Evolutionary conservation across 2,888 invertebrate species (phyloP).

Genomic region (Endotricha flammealis): DNA sequence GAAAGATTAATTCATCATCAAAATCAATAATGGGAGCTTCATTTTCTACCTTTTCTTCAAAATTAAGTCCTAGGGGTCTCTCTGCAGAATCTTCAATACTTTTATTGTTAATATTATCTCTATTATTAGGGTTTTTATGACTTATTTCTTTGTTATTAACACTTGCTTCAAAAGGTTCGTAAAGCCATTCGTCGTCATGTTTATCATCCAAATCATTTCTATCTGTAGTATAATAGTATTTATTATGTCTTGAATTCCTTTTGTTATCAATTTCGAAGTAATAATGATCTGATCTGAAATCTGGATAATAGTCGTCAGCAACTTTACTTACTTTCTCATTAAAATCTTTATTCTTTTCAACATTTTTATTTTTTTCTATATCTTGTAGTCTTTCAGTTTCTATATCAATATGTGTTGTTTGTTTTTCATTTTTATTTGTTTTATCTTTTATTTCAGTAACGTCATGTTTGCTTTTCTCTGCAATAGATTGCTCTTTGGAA

Average conservation of each 20-base stretch:
- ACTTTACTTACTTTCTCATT: conserved; percentile 26
- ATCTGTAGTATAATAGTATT: conserved; percentile 45
- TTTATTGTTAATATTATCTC: conserved; percentile 9
- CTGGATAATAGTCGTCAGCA: conserved; percentile 56
- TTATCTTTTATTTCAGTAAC: background rate
- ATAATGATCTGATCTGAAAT: conserved; percentile 43
- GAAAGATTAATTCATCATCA: conserved; percentile 29
- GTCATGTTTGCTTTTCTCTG: background rate
- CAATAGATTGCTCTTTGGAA: background rate
- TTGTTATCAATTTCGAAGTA: conserved; percentile 32
- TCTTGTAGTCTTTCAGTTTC: conserved; percentile 21
- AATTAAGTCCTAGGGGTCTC: conserved; percentile 6
- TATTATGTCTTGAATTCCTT: conserved; percentile 34
- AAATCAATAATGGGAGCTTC: too few relatives aligned
- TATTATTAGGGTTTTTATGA: conserved; percentile 4
- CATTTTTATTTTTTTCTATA: conserved; percentile 9
- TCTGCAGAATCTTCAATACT: conserved; percentile 7
- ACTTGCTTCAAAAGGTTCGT: conserved; percentile 10
- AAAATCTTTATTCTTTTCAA: conserved; percentile 10
- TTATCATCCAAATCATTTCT: conserved; percentile 18
- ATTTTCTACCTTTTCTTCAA: too few relatives aligned
- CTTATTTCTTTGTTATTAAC: too few relatives aligned
- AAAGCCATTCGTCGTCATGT: conserved; percentile 15
- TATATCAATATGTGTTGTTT: background rate
- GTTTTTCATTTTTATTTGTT: conserved; percentile 5